phyloP scores from a whole-genome alignment of 35 echinoderm and acorn worm species.

The Lytechinus variegatus region DNA sequence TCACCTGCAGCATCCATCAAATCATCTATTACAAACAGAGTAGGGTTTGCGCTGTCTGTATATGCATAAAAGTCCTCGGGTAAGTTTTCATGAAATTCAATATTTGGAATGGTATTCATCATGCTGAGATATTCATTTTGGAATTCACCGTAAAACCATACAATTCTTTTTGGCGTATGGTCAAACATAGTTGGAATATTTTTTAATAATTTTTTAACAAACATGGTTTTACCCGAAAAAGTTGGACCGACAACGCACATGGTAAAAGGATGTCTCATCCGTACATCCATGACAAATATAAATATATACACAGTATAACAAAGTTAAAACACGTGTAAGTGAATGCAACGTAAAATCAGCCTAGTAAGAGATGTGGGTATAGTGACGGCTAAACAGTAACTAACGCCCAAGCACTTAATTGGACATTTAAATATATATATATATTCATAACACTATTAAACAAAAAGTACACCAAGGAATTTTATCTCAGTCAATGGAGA shows the following conservation, averaged over 20 bases:
- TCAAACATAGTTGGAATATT: conserved; percentile 9
- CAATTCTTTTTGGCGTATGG: neutral
- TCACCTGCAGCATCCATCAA: conserved; percentile 56
- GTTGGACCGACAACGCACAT: conserved; percentile 61
- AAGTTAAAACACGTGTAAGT: neutral
- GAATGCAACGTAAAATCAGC: neutral
- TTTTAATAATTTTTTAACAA: conserved; percentile 24
- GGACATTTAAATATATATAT: too few relatives aligned
- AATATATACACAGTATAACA: neutral
- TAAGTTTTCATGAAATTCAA: conserved; percentile 71
- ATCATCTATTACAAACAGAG: conserved; percentile 73
- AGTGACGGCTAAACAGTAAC: too few relatives aligned
- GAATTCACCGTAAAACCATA: neutral
- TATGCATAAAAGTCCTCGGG: conserved; percentile 45
- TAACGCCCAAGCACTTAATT: neutral
- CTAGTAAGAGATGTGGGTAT: neutral
- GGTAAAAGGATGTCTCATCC: conserved; percentile 56
- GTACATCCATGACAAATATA: conserved; percentile 22
- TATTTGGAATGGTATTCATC: conserved; percentile 26
- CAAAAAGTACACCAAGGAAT: too few relatives aligned
- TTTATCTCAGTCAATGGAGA: too few relatives aligned
- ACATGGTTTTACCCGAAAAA: conserved; percentile 63
- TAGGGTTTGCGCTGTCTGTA: conserved; percentile 44
- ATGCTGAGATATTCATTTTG: conserved; percentile 57
- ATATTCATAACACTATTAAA: too few relatives aligned